These are phyloP conservation scores for Sterna hirundo DNA, from an alignment of 2,113 vertebrate genomes.

Conservation along the genomic window DNA sequence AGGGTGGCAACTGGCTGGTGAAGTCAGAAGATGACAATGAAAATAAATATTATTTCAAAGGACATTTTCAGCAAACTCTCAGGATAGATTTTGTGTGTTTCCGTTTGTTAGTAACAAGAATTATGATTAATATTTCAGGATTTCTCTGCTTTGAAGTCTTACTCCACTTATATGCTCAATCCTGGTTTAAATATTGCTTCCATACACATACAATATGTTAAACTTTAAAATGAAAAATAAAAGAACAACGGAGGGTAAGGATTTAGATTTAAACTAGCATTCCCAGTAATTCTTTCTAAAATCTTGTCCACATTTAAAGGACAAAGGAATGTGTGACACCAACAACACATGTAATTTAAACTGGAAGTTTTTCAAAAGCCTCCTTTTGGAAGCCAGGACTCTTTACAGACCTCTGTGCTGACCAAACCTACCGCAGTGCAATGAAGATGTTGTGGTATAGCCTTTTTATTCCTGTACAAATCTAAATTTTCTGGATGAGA, in stretches of 20 bases:
- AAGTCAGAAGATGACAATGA: neutral
- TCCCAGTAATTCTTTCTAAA: neutral
- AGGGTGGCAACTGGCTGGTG: neutral
- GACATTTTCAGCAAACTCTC: neutral
- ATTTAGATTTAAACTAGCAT: neutral
- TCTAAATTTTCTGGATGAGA: neutral
- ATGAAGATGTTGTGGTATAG: neutral
- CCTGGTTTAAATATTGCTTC: neutral
- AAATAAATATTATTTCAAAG: neutral
- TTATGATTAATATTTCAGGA: neutral
- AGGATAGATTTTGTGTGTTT: neutral
- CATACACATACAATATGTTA: accelerated
- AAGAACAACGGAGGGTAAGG: neutral
- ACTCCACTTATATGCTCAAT: neutral
- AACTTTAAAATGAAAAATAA: neutral
- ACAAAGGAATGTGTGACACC: neutral
- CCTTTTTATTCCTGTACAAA: neutral
- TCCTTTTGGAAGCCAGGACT: neutral
- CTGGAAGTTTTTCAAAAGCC: neutral
- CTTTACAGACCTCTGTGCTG: neutral
- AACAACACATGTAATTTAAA: neutral
- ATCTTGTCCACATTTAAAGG: neutral
- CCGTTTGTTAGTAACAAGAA: neutral
- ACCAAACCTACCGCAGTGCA: neutral
- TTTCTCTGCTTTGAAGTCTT: neutral